These are phyloP conservation scores for Hecatera dysodea DNA, from an alignment of 2,888 invertebrate genomes.

Conservation along the genomic window DNA sequence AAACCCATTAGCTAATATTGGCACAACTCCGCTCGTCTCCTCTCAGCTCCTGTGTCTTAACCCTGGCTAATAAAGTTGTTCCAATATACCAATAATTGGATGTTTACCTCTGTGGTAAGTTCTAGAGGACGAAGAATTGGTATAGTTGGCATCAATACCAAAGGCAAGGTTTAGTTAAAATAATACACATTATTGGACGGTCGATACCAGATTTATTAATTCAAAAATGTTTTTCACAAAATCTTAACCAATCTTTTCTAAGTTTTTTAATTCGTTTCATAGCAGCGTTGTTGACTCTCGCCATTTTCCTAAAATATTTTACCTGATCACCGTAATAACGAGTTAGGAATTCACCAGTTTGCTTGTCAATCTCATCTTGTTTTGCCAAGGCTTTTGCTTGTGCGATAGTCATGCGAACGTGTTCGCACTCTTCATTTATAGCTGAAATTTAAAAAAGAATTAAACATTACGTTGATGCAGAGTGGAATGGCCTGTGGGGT, in stretches of 20 bases:
- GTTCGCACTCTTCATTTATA: not conserved
- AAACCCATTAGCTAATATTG: no score
- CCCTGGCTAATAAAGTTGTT: no score
- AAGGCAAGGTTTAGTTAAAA: not conserved
- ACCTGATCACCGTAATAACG: slow-evolving; percentile 15
- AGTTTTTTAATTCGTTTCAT: slow-evolving; percentile 33
- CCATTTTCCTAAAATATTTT: slow-evolving; percentile 13
- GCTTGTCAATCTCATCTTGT: not conserved
- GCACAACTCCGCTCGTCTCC: no score
- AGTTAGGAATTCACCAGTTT: not conserved
- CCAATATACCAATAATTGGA: no score
- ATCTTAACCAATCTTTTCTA: slow-evolving; percentile 24
- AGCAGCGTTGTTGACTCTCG: slow-evolving; percentile 14
- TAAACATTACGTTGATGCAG: not conserved
- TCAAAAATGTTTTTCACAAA: slow-evolving; percentile 23
- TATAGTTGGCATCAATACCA: not conserved
- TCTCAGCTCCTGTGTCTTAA: no score
- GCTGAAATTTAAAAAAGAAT: not conserved
- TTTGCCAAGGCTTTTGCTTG: not conserved
- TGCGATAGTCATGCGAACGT: not conserved
- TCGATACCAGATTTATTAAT: slow-evolving; percentile 7
- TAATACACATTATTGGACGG: not conserved
- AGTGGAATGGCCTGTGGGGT: no score
- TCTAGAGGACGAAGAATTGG: no score
- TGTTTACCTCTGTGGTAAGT: no score